Percentiles rank a stretch among this genome's conserved stretches.
These are phyloP conservation scores for Indri indri DNA, from an alignment of 2,113 vertebrate species.

Conservation along the genomic window DNA sequence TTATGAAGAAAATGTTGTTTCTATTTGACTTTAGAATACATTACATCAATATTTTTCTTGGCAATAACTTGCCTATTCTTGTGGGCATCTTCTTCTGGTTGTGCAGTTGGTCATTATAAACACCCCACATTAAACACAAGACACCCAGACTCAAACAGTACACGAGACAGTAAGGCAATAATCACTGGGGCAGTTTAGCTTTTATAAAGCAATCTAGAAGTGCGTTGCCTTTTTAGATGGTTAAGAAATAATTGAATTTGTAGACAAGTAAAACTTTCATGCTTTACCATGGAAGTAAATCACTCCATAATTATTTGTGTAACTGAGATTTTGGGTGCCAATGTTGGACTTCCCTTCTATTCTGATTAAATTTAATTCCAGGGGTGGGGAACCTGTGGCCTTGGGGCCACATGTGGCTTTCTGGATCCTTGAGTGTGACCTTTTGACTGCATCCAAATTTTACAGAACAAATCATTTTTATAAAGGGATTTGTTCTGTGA, in stretches of 20 bases:
- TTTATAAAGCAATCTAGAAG: background rate
- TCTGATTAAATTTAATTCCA: background rate
- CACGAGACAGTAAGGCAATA: background rate
- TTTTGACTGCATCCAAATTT: too few relatives aligned
- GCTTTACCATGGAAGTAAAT: background rate
- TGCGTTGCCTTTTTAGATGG: background rate
- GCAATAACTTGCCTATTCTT: background rate
- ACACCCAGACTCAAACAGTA: background rate
- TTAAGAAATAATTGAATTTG: slow-evolving; percentile 4
- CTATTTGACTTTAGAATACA: slow-evolving; percentile 22
- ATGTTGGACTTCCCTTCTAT: background rate
- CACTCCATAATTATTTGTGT: background rate
- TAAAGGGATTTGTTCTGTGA: too few relatives aligned
- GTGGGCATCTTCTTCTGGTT: background rate
- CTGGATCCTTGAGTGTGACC: too few relatives aligned
- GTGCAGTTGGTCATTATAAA: background rate
- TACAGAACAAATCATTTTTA: too few relatives aligned
- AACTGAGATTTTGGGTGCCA: slow-evolving; percentile 2
- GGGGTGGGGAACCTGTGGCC: too few relatives aligned
- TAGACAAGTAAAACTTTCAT: background rate
- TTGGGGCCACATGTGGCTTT: too few relatives aligned
- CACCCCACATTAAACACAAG: background rate
- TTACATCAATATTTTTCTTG: background rate
- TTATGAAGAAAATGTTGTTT: slow-evolving; percentile 1
- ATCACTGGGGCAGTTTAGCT: background rate